phyloP scores from a whole-genome alignment of 2,888 invertebrate species.

The Acrobeloides nanus region DNA sequence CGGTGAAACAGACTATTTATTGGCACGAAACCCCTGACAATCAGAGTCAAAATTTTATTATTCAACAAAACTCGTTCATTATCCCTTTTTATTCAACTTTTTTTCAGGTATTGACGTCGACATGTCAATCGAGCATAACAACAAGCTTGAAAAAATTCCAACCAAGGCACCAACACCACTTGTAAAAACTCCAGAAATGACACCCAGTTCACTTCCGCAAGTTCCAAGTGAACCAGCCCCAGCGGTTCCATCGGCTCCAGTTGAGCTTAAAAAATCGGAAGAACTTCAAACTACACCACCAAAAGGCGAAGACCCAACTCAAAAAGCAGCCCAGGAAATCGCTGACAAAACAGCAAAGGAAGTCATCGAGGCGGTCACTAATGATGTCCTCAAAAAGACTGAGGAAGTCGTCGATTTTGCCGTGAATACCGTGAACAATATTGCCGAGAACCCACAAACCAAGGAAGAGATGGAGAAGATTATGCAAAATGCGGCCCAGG shows the following conservation, averaged over 20 bases:
- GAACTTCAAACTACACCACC: background rate
- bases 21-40: no score
- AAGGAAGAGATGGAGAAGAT: no score
- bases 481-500: no score
- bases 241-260: no score
- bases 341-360: background rate
- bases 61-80: background rate
- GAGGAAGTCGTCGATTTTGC: conserved; percentile 6
- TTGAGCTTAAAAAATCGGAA: no score
- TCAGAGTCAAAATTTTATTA: conserved; percentile 9
- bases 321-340: background rate
- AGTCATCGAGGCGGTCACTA: background rate
- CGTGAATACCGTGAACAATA: no score
- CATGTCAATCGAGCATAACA: conserved; percentile 9
- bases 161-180: conserved; percentile 6
- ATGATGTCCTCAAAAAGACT: background rate
- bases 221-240: no score
- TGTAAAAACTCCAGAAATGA: no score
- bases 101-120: conserved; percentile 18
- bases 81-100: conserved; percentile 7
- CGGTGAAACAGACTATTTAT: no score
- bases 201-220: no score
- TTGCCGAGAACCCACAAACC: no score
- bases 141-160: conserved; percentile 10
- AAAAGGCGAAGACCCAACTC: background rate